A percentile compares a stretch with the other conserved stretches of the same genome.
Conservation (phyloP, 1,140 invertebrate genomes). For the Amphibalanus amphitrite region DNA sequence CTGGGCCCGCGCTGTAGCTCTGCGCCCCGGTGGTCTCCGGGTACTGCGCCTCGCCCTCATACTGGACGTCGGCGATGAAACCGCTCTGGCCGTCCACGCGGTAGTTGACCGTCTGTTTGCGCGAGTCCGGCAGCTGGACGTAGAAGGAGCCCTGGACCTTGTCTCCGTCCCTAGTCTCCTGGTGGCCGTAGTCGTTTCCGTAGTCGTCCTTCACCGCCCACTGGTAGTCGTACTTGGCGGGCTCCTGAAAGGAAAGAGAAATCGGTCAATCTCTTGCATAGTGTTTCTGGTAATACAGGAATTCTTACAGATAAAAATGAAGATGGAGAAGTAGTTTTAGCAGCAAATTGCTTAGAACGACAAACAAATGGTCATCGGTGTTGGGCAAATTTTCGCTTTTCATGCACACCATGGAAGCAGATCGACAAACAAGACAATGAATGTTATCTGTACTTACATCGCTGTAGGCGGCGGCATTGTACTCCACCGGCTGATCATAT, state of each 20-base stretch:
- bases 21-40: neutral
- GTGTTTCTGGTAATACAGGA: neutral
- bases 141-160: neutral
- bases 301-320: neutral
- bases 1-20: too few relatives aligned
- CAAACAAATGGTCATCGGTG: neutral
- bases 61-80: too few relatives aligned
- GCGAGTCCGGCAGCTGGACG: conserved; percentile 4
- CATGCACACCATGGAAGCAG: neutral
- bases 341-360: neutral
- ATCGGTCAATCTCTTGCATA: neutral
- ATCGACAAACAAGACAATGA: neutral
- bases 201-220: conserved; percentile 3
- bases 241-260: neutral
- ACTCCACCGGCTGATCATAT: neutral
- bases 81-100: too few relatives aligned
- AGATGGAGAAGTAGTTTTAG: neutral
- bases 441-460: neutral
- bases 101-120: too few relatives aligned
- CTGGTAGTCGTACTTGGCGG: neutral
- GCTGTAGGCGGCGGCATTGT: neutral
- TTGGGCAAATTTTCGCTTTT: neutral
- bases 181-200: conserved; percentile 15
- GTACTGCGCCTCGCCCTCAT: too few relatives aligned
- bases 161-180: conserved; percentile 12